Percentiles rank a stretch among this genome's conserved stretches.
phyloP scores from a whole-genome alignment of 2,113 vertebrate species.

The Nansenia antarctica region DNA sequence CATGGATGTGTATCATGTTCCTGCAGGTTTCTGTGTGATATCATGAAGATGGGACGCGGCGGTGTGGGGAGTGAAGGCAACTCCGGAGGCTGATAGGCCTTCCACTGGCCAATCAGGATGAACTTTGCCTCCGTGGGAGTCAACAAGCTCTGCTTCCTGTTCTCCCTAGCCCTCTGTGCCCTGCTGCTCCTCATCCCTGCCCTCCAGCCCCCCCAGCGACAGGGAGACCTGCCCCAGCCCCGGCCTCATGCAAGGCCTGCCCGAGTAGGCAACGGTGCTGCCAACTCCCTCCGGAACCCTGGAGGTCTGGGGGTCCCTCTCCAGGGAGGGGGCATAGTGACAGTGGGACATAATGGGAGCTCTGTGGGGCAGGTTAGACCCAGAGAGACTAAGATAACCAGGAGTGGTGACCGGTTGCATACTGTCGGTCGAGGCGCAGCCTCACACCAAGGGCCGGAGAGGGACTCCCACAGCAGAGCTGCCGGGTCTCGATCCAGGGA shows the following conservation, averaged over 20 bases:
- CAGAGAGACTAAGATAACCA: neutral
- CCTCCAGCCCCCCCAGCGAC: constrained; percentile 60
- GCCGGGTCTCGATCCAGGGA: constrained; percentile 52
- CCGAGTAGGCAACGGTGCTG: constrained; percentile 1
- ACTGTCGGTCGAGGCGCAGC: neutral
- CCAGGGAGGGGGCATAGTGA: neutral
- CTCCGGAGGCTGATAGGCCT: constrained; percentile 73
- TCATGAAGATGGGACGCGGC: constrained; percentile 61
- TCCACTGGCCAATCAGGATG: constrained; percentile 73
- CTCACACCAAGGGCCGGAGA: neutral
- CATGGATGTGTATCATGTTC: neutral
- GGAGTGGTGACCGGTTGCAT: neutral
- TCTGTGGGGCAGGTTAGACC: neutral
- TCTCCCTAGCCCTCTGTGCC: constrained; percentile 79
- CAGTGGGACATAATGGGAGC: neutral
- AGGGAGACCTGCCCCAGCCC: constrained; percentile 53
- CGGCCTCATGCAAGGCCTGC: constrained; percentile 41
- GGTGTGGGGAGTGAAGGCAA: constrained; percentile 50
- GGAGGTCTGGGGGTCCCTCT: neutral
- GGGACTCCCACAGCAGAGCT: neutral
- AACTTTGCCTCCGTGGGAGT: constrained; percentile 74
- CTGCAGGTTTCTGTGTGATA: constrained; percentile 42
- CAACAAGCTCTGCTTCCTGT: constrained; percentile 85
- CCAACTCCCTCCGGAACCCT: neutral
- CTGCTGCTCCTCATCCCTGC: constrained; percentile 80